Evolutionary conservation across 2,888 invertebrate genomes (phyloP).

Genomic region (Chrysolina americana): DNA sequence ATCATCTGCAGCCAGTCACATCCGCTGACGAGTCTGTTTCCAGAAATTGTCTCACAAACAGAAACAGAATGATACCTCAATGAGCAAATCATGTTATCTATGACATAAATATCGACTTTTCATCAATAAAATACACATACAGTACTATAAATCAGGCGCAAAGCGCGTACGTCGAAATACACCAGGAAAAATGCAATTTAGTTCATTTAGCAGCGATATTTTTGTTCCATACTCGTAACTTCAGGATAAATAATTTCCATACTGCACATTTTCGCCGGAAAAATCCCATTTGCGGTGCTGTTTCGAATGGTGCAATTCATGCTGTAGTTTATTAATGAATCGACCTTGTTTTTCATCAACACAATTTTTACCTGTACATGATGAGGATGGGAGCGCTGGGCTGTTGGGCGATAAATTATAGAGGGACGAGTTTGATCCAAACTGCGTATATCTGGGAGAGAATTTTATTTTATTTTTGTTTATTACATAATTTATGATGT

Average conservation of each 20-base stretch:
- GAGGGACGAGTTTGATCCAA: background rate
- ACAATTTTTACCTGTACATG: background rate
- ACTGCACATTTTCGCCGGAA: conserved; percentile 17
- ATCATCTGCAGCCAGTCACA: too few relatives aligned
- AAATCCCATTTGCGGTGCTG: conserved; percentile 25
- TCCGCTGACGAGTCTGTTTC: too few relatives aligned
- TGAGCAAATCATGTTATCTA: background rate
- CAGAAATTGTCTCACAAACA: too few relatives aligned
- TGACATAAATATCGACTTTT: conserved; percentile 1
- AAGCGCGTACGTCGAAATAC: conserved; percentile 3
- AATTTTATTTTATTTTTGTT: too few relatives aligned
- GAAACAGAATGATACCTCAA: background rate
- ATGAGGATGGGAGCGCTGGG: background rate
- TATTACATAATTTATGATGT: too few relatives aligned
- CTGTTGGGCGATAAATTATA: background rate
- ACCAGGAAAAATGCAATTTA: conserved; percentile 23
- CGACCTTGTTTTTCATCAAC: conserved; percentile 9
- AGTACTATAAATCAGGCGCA: conserved; percentile 5
- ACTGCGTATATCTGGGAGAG: background rate
- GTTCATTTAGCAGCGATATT: conserved; percentile 29
- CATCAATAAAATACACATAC: conserved; percentile 9
- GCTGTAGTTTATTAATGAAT: conserved; percentile 12
- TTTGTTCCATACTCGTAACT: conserved; percentile 21
- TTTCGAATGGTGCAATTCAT: conserved; percentile 10
- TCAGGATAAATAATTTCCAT: conserved; percentile 15